phyloP scores from a whole-genome alignment of 2,888 invertebrate species.

The Drosophila demipolita region DNA sequence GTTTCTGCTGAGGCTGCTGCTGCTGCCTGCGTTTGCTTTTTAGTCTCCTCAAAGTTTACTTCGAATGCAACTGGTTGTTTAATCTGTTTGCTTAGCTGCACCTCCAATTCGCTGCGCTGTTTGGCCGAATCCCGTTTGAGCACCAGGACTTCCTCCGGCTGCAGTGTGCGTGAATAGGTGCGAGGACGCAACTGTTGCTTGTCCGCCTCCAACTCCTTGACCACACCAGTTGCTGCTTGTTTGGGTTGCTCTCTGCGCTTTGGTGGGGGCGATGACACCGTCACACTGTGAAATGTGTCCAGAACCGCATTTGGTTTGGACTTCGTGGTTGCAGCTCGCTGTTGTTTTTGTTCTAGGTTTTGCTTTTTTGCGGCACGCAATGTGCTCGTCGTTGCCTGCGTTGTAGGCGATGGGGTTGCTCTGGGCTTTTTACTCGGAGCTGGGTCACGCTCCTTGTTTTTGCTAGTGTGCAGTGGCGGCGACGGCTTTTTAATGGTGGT shows the following conservation, averaged over 20 bases:
- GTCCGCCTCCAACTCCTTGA: not conserved
- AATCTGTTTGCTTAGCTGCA: conserved; percentile 21
- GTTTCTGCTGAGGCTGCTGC: conserved; percentile 43
- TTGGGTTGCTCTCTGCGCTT: conserved; percentile 67
- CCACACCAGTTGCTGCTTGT: conserved; percentile 24
- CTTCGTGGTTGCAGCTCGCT: conserved; percentile 41
- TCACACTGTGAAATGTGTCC: conserved; percentile 84
- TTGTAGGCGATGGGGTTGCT: conserved; percentile 62
- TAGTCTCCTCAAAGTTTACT: conserved; percentile 74
- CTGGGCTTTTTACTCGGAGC: conserved; percentile 27
- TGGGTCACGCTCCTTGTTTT: conserved; percentile 43
- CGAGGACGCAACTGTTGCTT: conserved; percentile 42
- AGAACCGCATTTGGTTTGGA: conserved; percentile 82
- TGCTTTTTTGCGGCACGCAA: conserved; percentile 50
- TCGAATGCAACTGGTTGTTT: conserved; percentile 83
- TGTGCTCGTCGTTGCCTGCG: conserved; percentile 31
- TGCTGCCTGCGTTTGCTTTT: conserved; percentile 8
- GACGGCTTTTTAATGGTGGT: conserved; percentile 30
- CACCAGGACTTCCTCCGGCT: conserved; percentile 79
- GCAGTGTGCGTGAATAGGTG: conserved; percentile 75
- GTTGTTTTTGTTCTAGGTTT: conserved; percentile 39
- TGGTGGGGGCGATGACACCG: conserved; percentile 83
- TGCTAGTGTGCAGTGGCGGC: conserved; percentile 33
- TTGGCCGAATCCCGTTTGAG: conserved; percentile 72
- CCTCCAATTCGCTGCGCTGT: conserved; percentile 60